A percentile compares a stretch with the other conserved stretches of the same genome.
Evolutionary conservation across 2,113 vertebrate genomes (phyloP).

Genomic region (Pluvianellus socialis): DNA sequence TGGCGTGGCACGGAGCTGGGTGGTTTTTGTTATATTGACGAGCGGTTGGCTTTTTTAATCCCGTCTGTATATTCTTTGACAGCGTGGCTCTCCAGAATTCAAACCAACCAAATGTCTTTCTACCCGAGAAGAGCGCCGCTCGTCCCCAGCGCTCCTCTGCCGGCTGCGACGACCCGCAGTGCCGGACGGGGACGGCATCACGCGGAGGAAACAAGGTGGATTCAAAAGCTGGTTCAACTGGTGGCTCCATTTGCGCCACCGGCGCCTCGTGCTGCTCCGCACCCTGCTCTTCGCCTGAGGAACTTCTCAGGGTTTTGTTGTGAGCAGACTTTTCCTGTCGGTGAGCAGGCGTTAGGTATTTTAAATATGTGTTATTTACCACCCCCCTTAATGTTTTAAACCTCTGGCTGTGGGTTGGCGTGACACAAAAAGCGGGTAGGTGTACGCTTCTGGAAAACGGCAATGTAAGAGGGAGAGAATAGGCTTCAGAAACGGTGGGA

Average conservation of each 20-base stretch:
- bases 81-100: neutral
- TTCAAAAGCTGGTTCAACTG: neutral
- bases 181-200: rapidly evolving
- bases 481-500: neutral
- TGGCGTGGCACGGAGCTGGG: neutral
- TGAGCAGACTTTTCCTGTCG: neutral
- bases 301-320: neutral
- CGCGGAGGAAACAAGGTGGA: neutral
- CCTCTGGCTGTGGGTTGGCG: neutral
- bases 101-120: neutral
- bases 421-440: rapidly evolving
- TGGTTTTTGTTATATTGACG: neutral
- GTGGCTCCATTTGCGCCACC: neutral
- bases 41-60: neutral
- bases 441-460: neutral
- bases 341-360: neutral
- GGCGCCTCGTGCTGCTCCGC: neutral
- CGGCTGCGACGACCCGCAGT: rapidly evolving
- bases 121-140: neutral
- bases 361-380: neutral
- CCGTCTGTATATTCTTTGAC: neutral
- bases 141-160: neutral
- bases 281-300: neutral
- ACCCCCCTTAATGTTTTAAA: neutral
- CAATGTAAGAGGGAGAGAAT: neutral